Evolutionary conservation across 1,140 invertebrate species (phyloP), one percentile per base, ranked within the genome.

Genomic region (Bombus breviceps): DNA sequence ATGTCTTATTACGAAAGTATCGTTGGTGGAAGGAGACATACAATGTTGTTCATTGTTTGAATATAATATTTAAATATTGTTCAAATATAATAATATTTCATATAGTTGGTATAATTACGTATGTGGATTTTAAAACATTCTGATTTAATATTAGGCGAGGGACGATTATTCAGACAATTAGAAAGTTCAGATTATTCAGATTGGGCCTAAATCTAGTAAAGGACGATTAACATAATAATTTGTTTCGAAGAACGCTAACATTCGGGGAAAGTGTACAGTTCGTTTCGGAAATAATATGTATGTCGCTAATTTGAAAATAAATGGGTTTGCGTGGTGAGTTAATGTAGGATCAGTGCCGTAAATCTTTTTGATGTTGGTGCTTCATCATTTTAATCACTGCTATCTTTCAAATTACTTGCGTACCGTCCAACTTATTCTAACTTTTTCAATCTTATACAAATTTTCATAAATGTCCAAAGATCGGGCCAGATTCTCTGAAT

Each of bases 291-390:
- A 41, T 22, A n/a, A 59, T 37, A 59, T 39, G 47, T 53, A 39
- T 59, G 75, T 41, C 57, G 75, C 57, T 62, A 62, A 77, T 77
- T 77, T 62, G 75, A 57, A 62, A 77, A 62, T 25, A 62, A 77
- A 77, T 77, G 75, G 41, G 75, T 62, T 77, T 77, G 57, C 75
- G 57, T 22, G 53, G 57, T n/a, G 37, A 77, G 57, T 62, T 77
- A 77, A 77, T 77, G 75, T 39, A 41, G 62, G 57, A 62, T 39
- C 75, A 6, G 53, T 10, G 57, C 10, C 75, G 28, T 62, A 77
- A 77, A 77, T 77, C 75, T 34, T 32, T n/a, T 8, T 28, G 57
- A 77, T 62, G 32, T 59, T 6, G 75, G 75, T 62, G 37, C 75
- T 77, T 77, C 57, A 12, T 77, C 57, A 77, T 62, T 59, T 39